A percentile compares a stretch with the other conserved stretches of the same genome.
These are phyloP conservation scores for Samia ricini DNA, from an alignment of 1,140 invertebrate species.

Conservation along the genomic window DNA sequence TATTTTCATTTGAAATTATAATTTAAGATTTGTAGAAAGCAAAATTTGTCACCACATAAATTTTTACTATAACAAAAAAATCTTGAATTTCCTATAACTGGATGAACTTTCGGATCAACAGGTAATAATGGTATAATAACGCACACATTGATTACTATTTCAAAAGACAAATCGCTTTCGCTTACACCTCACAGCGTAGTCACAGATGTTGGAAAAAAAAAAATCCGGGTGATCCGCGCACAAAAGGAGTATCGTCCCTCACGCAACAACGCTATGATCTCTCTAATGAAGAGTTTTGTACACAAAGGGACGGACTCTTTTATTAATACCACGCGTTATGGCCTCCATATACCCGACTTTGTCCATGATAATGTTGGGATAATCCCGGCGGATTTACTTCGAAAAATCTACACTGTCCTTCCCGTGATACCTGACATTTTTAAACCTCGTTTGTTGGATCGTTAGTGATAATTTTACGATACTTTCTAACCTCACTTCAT, in stretches of 20 bases:
- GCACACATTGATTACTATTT: too few species aligned
- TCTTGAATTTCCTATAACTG: too few species aligned
- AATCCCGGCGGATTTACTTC: conserved; percentile 4
- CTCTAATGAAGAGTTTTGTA: conserved; percentile 70
- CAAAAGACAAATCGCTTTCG: neutral
- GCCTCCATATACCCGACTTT: conserved; percentile 7
- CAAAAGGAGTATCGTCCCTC: conserved; percentile 49
- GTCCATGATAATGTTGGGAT: conserved; percentile 8
- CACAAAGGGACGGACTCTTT: conserved; percentile 57
- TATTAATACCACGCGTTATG: conserved; percentile 49
- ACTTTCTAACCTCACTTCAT: neutral
- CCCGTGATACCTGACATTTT: neutral
- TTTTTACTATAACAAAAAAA: too few species aligned
- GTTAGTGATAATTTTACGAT: neutral
- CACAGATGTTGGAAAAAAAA: conserved; percentile 41
- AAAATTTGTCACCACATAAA: too few species aligned
- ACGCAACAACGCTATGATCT: conserved; percentile 62
- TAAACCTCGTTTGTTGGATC: neutral
- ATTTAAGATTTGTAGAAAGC: too few species aligned
- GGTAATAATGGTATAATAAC: too few species aligned
- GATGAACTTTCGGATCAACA: too few species aligned
- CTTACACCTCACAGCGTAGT: neutral
- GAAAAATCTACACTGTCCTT: conserved; percentile 4
- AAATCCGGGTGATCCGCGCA: conserved; percentile 34
- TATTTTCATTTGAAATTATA: too few species aligned